A percentile compares a stretch with the other conserved stretches of the same genome.
Evolutionary conservation across 2,888 invertebrate species (phyloP).

Genomic region (Limenitis arthemis): DNA sequence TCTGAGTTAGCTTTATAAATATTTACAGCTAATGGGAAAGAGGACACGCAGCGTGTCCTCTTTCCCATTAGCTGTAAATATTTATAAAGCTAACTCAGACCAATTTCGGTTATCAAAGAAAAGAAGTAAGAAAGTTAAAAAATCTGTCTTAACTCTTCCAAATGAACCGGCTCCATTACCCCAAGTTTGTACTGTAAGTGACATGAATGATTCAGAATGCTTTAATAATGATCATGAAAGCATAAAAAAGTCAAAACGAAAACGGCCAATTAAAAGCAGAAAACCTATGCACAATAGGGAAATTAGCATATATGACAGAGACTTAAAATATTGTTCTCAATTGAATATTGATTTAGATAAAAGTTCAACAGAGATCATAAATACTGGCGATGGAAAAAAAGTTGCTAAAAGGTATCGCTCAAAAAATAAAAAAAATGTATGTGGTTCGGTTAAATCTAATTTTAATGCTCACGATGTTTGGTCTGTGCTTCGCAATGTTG

Average conservation of each 20-base stretch:
- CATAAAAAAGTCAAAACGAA: conserved; percentile 35
- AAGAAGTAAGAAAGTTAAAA: conserved; percentile 42
- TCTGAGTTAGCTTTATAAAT: conserved; percentile 58
- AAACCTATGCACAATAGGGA: conserved; percentile 32
- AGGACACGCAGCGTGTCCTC: too few species aligned
- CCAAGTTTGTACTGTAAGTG: conserved; percentile 51
- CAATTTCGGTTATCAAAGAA: conserved; percentile 43
- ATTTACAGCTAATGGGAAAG: conserved; percentile 44
- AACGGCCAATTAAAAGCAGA: conserved; percentile 28
- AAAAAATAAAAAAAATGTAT: not conserved
- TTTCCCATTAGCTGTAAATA: conserved; percentile 44
- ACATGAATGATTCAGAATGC: conserved; percentile 57
- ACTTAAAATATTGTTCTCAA: conserved; percentile 42
- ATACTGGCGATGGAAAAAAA: conserved; percentile 36
- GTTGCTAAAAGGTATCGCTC: conserved; percentile 20
- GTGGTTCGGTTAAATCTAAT: conserved; percentile 25
- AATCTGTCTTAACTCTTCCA: conserved; percentile 53
- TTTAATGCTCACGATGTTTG: conserved; percentile 46
- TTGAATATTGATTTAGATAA: conserved; percentile 42
- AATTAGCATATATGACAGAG: conserved; percentile 42
- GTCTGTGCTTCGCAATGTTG: conserved; percentile 53
- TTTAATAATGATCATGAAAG: conserved; percentile 32
- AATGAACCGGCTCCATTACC: conserved; percentile 38
- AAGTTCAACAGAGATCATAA: conserved; percentile 44
- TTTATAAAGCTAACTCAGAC: conserved; percentile 57